Conservation (phyloP, 2,797 vertebrate genomes). For the Meda fulgida region DNA sequence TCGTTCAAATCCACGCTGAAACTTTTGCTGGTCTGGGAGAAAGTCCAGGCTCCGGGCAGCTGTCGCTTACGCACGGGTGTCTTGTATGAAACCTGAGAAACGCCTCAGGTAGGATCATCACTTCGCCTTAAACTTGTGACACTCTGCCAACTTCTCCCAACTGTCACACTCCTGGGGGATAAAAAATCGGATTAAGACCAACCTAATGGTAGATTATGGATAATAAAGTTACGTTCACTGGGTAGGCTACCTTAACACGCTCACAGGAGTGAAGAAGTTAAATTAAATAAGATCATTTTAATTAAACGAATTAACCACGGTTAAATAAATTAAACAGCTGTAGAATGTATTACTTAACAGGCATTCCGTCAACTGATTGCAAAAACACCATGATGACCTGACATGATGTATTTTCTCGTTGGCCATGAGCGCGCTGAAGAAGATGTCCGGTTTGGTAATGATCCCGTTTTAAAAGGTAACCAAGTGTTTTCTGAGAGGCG, state of each 20-base stretch:
- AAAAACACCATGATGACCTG: background rate
- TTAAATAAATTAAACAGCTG: background rate
- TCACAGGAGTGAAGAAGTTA: background rate
- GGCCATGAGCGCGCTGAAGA: background rate
- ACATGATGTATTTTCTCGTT: background rate
- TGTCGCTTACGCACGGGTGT: conserved; percentile 83
- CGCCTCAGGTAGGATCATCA: conserved; percentile 85
- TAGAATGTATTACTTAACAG: background rate
- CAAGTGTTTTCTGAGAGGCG: background rate
- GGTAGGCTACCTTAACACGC: conserved; percentile 1
- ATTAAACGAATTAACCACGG: background rate
- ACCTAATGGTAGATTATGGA: background rate
- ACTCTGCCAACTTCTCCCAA: conserved; percentile 31
- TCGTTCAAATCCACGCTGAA: conserved; percentile 53
- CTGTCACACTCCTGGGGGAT: conserved; percentile 16
- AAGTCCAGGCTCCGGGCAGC: conserved; percentile 76
- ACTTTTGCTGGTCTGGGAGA: conserved; percentile 59
- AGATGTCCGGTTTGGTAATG: background rate
- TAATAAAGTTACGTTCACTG: conserved; percentile 15
- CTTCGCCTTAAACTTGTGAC: conserved; percentile 58
- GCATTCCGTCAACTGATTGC: background rate
- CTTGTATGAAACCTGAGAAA: conserved; percentile 87
- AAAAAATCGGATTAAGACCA: conserved; percentile 26
- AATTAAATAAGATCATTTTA: background rate
- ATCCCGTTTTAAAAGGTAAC: background rate